Conservation (phyloP, 2,797 vertebrate species). For the Eupleurogrammus muticus region DNA sequence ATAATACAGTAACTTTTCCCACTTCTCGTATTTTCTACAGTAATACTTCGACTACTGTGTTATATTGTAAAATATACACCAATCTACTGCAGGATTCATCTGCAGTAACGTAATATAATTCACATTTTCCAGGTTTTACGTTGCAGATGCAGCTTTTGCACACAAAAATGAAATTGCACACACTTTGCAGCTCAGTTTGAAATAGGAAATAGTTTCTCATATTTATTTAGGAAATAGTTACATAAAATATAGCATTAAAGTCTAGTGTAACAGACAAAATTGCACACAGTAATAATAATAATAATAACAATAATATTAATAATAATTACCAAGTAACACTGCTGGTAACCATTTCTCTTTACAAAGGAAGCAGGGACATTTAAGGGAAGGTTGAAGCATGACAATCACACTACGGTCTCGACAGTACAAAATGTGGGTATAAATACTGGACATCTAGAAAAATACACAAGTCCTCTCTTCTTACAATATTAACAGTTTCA, state of each 20-base stretch:
- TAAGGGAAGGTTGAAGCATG: conserved; percentile 87
- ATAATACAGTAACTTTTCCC: no score
- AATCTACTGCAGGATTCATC: no score
- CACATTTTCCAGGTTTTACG: no score
- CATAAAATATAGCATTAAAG: conserved; percentile 86
- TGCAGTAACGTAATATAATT: no score
- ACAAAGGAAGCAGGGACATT: conserved; percentile 79
- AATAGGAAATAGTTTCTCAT: conserved; percentile 80
- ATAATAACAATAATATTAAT: conserved; percentile 58
- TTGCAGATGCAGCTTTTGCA: background rate
- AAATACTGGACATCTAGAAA: conserved; percentile 96
- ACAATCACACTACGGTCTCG: conserved; percentile 86
- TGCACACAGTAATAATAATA: conserved; percentile 83
- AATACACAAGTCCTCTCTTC: conserved; percentile 92
- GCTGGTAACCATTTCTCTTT: conserved; percentile 83
- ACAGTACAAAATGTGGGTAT: conserved; percentile 94
- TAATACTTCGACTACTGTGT: no score
- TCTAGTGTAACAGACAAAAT: conserved; percentile 87
- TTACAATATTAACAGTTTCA: conserved; percentile 88
- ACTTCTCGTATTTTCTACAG: no score
- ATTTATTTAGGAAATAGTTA: conserved; percentile 84
- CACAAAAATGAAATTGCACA: background rate
- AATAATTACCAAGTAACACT: conserved; percentile 88
- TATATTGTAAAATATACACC: no score
- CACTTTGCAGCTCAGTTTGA: conserved; percentile 40